Evolutionary conservation across 2,888 invertebrate genomes (phyloP).

Genomic region (Ptychoptera albimana): DNA sequence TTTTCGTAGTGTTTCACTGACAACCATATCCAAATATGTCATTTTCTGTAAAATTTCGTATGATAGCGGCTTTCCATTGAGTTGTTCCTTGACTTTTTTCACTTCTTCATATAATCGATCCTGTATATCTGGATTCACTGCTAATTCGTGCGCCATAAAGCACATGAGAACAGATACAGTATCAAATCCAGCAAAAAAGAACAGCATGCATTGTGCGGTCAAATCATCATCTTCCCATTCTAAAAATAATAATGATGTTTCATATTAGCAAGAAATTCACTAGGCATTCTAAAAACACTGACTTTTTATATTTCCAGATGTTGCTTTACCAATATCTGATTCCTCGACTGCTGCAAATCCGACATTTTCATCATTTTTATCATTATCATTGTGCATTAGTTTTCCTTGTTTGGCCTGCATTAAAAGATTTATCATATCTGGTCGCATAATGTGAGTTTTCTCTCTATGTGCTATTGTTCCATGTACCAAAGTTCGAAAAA

Average conservation of each 20-base stretch:
- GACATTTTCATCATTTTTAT: too few relatives aligned
- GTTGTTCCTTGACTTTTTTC: conserved; percentile 27
- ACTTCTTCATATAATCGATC: conserved; percentile 37
- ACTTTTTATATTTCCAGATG: neutral
- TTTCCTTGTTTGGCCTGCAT: conserved; percentile 32
- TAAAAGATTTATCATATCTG: conserved; percentile 39
- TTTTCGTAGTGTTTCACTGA: conserved; percentile 21
- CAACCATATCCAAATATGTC: conserved; percentile 39
- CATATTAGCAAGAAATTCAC: too few relatives aligned
- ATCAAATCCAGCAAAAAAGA: conserved; percentile 41
- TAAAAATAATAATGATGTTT: too few relatives aligned
- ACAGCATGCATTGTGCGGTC: conserved; percentile 38
- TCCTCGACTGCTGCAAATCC: too few relatives aligned
- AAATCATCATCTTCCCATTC: conserved; percentile 35
- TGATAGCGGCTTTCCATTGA: conserved; percentile 32
- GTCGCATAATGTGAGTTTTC: conserved; percentile 31
- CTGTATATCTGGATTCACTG: conserved; percentile 40
- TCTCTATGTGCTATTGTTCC: conserved; percentile 31
- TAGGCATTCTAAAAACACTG: neutral
- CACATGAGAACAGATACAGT: conserved; percentile 29
- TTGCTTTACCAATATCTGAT: conserved; percentile 6
- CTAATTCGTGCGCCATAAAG: conserved; percentile 39
- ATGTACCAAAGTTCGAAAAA: conserved; percentile 30
- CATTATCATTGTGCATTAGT: conserved; percentile 9
- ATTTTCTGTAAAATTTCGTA: conserved; percentile 39